Evolutionary conservation across 2,113 vertebrate genomes (phyloP), one percentile per base, ranked within the genome.

Genomic region (Saccopteryx leptura): DNA sequence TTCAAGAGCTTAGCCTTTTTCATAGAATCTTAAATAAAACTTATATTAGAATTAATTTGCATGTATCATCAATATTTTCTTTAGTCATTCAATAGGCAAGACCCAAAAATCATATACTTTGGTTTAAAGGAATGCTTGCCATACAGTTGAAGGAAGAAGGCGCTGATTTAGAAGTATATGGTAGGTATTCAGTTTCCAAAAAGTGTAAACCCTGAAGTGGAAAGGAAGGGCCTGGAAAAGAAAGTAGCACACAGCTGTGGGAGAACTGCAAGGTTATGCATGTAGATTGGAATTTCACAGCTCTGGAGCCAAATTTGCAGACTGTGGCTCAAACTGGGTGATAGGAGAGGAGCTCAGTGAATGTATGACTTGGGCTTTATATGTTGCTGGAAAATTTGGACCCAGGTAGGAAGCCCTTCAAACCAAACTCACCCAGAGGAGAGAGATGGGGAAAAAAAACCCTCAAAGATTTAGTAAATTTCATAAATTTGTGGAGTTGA

Each of bases 251-350:
- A 93, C 76, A 97, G 79, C 71, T 90, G 75, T 87, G 71, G 48
- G 65, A 87, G 79, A 76, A 96, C 82, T 94, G 26, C 39, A 95
- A 48, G 72, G 18, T 91, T 94, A 94, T 80, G 54, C 80, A 95
- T 90, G 33, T 80, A 52, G 5, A 17, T 97, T 96, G 87, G 69
- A 95, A 96, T 97, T 96, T 97, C 63, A n/a, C 66, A 91, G 33
- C 33, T 91, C 71, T 93, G 7, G 10, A 46, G 66, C 21, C 88
- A 96, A 92, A 94, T 96, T 72, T 92, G 66, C 39, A 85, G 86
- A 93, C n/a, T 86, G 15, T 90, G 54, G 65, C 79, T 52, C 68
- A 93, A 93, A 61, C 17, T 91, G 17, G 14, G 12, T 90, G 63
- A 80, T 74, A 65, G 66, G 65, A 94, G 9, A 79, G 28, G 52